Base-by-base conservation (phyloP, 2,888 invertebrate species). In the Plagiodera versicolora region DNA sequence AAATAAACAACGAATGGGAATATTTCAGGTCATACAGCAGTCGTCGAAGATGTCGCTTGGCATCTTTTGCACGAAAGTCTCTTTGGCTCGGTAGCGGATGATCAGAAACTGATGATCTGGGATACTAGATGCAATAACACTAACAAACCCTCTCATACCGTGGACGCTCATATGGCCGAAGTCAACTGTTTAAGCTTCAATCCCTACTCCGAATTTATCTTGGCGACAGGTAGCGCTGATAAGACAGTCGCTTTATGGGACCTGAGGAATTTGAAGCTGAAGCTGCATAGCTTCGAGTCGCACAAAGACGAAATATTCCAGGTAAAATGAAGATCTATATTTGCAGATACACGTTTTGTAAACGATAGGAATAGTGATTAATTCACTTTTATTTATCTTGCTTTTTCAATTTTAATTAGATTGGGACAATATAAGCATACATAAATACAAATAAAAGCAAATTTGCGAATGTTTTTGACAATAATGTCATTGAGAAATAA, bases 281-380 rank as follows among this genome's bases (percentile, higher is more conserved):
- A 99, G 81, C 83, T 99, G 62, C 99, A 99, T 83, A 98, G 98
- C 62, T 99, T 99, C 78, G 99, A 99, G 83, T 98, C 98, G 63
- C 99, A 99, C 82, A 98, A 98, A 81, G 99, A 99, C 80, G 99
- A 99, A 84, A 99, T 99, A 76, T 99, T 99, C 89, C 99, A 99
- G 85, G 89, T 98, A 58, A 98, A 99, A 81, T 99, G 99, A 5
- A 6, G 24, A 6, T 24, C 4, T 5, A 6, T 3, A 5, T 24
- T 3, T 3, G 24, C 24, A 6, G 24, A n/a, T n/a, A n/a, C n/a
- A n/a, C n/a, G n/a, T n/a, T n/a, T n/a, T n/a, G n/a, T n/a, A n/a
- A n/a, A n/a, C n/a, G n/a, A n/a, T n/a, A n/a, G n/a, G n/a, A n/a
- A n/a, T n/a, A n/a, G n/a, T n/a, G n/a, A n/a, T n/a, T n/a, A n/a